phyloP scores from a whole-genome alignment of 92 coral and sea anemone genomes.

The Virgularia gustaviana region DNA sequence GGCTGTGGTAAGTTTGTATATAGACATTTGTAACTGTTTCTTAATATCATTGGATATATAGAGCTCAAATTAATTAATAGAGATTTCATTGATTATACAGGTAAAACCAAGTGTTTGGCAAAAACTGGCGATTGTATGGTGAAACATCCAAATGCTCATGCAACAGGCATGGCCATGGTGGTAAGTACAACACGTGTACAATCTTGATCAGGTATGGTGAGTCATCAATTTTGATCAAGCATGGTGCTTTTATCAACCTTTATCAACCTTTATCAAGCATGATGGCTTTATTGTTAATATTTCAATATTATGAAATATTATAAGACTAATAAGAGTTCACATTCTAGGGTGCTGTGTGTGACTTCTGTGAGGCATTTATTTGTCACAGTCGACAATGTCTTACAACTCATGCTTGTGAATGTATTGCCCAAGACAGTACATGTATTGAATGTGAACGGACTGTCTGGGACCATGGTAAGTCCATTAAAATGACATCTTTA shows the following conservation, averaged over 20 bases:
- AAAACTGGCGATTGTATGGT: slow-evolving; percentile 93
- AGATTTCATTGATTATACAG: too few relatives aligned
- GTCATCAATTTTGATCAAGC: too few relatives aligned
- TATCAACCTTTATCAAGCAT: too few relatives aligned
- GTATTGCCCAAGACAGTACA: slow-evolving; percentile 73
- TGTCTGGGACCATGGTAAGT: slow-evolving; percentile 92
- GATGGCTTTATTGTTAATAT: too few relatives aligned
- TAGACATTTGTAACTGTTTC: not conserved
- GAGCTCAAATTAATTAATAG: not conserved
- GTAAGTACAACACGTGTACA: slow-evolving; percentile 48
- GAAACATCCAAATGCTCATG: slow-evolving; percentile 75
- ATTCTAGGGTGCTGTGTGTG: slow-evolving; percentile 96
- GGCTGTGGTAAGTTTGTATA: slow-evolving; percentile 64
- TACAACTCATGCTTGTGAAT: slow-evolving; percentile 95
- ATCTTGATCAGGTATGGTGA: not conserved
- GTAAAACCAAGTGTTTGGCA: slow-evolving; percentile 87
- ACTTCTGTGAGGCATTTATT: slow-evolving; percentile 95
- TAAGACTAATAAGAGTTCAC: not conserved
- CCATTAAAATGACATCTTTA: not conserved
- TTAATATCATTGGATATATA: not conserved
- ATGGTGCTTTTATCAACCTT: too few relatives aligned
- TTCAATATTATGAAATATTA: not conserved
- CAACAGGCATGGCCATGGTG: slow-evolving; percentile 86
- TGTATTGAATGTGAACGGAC: slow-evolving; percentile 90
- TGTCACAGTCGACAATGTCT: slow-evolving; percentile 89